These are phyloP conservation scores for Lucifuga dentata DNA, from an alignment of 2,113 vertebrate genomes.

Conservation along the genomic window DNA sequence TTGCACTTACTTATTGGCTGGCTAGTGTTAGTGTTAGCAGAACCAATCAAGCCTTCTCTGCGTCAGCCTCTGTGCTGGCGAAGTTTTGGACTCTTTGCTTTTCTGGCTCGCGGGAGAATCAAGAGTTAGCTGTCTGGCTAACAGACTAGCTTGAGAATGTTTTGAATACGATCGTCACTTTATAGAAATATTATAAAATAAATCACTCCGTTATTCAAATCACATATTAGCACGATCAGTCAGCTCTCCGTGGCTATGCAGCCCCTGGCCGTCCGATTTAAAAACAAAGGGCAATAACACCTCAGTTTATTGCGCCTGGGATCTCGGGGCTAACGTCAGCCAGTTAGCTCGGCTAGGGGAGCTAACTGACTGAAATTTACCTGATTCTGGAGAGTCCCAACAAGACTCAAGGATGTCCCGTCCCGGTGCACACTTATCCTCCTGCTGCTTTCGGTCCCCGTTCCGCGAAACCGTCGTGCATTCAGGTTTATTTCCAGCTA, in stretches of 20 bases:
- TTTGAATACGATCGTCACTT: constrained; percentile 58
- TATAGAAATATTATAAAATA: constrained; percentile 20
- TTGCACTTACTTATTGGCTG: constrained; percentile 20
- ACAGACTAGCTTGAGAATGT: constrained; percentile 55
- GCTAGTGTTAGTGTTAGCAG: constrained; percentile 41
- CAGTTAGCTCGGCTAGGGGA: constrained; percentile 64
- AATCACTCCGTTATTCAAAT: constrained; percentile 4
- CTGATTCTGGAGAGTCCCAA: constrained; percentile 78
- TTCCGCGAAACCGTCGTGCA: constrained; percentile 36
- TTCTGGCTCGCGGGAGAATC: constrained; percentile 77
- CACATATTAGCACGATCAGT: not conserved
- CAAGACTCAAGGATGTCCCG: constrained; percentile 71
- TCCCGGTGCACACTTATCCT: constrained; percentile 58
- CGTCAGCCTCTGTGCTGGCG: constrained; percentile 56
- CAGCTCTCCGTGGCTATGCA: constrained; percentile 38
- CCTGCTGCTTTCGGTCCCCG: constrained; percentile 42
- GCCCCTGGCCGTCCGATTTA: constrained; percentile 67
- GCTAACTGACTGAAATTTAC: constrained; percentile 76
- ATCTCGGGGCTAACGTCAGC: constrained; percentile 66
- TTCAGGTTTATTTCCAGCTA: constrained; percentile 41
- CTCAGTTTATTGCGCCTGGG: constrained; percentile 81
- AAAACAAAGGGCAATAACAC: constrained; percentile 85
- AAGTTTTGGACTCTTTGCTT: constrained; percentile 75
- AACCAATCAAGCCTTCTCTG: constrained; percentile 44
- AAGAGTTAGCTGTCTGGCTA: constrained; percentile 72